These are phyloP conservation scores for Megaustenia siamemsis DNA, from an alignment of 2,888 invertebrate genomes.

Conservation along the genomic window DNA sequence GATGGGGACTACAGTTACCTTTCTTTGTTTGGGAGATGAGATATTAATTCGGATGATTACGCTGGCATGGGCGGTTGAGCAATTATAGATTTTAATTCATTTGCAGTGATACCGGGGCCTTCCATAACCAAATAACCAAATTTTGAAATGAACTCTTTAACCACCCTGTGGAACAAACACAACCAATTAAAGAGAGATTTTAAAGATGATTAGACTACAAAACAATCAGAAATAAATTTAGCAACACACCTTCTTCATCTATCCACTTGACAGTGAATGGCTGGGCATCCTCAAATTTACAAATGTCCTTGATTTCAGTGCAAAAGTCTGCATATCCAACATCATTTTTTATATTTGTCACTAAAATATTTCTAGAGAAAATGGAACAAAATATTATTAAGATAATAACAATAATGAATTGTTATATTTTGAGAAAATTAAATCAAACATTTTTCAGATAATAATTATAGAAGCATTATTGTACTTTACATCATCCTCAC, in stretches of 20 bases:
- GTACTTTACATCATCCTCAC: too few relatives aligned
- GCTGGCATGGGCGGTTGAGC: too few relatives aligned
- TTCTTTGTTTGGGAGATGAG: too few relatives aligned
- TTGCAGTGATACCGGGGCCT: too few relatives aligned
- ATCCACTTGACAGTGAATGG: conserved; percentile 99
- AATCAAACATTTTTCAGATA: background rate
- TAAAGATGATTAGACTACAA: background rate
- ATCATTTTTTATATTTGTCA: conserved; percentile 93
- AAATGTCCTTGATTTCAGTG: conserved; percentile 95
- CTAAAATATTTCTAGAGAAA: conserved; percentile 84
- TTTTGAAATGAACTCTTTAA: background rate
- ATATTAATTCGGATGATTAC: too few relatives aligned
- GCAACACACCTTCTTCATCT: conserved; percentile 90
- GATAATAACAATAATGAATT: conserved; percentile 4
- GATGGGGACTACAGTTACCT: too few relatives aligned
- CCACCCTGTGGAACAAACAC: background rate
- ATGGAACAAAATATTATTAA: background rate
- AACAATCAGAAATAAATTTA: background rate
- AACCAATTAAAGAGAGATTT: too few relatives aligned
- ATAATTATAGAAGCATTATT: too few relatives aligned
- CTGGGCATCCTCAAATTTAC: conserved; percentile 91
- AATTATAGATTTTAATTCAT: too few relatives aligned
- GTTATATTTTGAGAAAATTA: background rate
- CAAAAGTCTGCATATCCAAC: conserved; percentile 92
- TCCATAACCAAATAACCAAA: too few relatives aligned